Conservation (phyloP, 1,140 invertebrate genomes). For the Hyphantria cunea region DNA sequence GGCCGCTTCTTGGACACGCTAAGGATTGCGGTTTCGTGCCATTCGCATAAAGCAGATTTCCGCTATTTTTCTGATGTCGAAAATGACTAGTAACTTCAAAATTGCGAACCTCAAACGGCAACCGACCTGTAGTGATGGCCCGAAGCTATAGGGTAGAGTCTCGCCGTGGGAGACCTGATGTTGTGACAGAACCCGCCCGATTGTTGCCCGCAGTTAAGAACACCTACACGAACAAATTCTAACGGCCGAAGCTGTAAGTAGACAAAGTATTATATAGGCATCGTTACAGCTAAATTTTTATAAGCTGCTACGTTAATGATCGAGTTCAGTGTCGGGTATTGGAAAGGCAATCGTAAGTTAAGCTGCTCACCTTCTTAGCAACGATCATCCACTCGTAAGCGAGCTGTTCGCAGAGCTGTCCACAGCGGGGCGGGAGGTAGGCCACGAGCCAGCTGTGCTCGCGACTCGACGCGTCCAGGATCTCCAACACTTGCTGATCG, state of each 20-base stretch:
- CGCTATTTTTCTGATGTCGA: too few species aligned
- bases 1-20: too few species aligned
- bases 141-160: constrained; percentile 46
- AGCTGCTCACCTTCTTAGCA: constrained; percentile 46
- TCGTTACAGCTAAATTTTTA: constrained; percentile 4
- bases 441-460: constrained; percentile 59
- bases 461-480: constrained; percentile 42
- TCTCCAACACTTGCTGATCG: constrained; percentile 51
- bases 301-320: not conserved
- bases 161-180: constrained; percentile 47
- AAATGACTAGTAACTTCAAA: too few species aligned
- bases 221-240: constrained; percentile 52
- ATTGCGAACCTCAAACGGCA: too few species aligned
- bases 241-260: constrained; percentile 49
- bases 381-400: constrained; percentile 52
- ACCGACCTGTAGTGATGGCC: constrained; percentile 54
- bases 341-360: not conserved
- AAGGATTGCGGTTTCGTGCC: too few species aligned
- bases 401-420: constrained; percentile 41
- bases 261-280: too few species aligned
- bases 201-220: constrained; percentile 38
- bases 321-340: too few species aligned
- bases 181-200: constrained; percentile 46
- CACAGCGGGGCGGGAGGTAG: constrained; percentile 51
- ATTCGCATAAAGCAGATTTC: too few species aligned